These are phyloP conservation scores for Drosophila yakuba DNA, from an alignment of 1,140 invertebrate species.

Conservation along the genomic window DNA sequence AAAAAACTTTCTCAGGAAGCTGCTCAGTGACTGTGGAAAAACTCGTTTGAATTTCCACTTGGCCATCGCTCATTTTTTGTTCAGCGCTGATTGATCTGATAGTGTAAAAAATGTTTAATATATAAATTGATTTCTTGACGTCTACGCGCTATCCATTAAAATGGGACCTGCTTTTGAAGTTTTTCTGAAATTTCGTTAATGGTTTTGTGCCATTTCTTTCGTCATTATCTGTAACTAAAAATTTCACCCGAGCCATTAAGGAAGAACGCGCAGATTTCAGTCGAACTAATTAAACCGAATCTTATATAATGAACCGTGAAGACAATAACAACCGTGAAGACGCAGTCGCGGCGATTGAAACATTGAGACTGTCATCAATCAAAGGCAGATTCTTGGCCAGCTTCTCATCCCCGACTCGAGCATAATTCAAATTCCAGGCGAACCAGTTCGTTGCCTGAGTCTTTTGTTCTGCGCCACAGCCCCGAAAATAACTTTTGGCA, in stretches of 20 bases:
- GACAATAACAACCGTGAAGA: constrained; percentile 26
- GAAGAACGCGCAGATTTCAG: constrained; percentile 49
- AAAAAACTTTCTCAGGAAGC: constrained; percentile 47
- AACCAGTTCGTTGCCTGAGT: constrained; percentile 75
- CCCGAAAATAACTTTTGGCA: constrained; percentile 44
- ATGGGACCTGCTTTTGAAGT: constrained; percentile 34
- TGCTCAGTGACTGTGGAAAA: constrained; percentile 47
- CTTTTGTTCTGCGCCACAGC: constrained; percentile 58
- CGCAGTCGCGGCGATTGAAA: constrained; percentile 39
- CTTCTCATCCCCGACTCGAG: constrained; percentile 8
- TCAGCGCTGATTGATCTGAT: constrained; percentile 38
- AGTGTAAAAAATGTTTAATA: constrained; percentile 30
- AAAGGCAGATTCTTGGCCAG: constrained; percentile 64
- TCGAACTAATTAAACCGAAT: constrained; percentile 69
- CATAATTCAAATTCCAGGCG: constrained; percentile 70
- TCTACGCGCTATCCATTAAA: constrained; percentile 36
- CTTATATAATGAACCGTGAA: constrained; percentile 75
- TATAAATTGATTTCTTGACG: constrained; percentile 49
- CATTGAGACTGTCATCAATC: constrained; percentile 67
- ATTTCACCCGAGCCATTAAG: constrained; percentile 71
- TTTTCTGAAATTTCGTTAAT: constrained; percentile 57
- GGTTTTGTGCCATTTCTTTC: constrained; percentile 63
- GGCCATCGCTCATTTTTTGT: constrained; percentile 32
- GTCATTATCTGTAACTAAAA: constrained; percentile 58
- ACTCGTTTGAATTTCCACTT: constrained; percentile 43